These are phyloP conservation scores for Anthophora plumipes DNA, from an alignment of 2,888 invertebrate species.

Conservation along the genomic window DNA sequence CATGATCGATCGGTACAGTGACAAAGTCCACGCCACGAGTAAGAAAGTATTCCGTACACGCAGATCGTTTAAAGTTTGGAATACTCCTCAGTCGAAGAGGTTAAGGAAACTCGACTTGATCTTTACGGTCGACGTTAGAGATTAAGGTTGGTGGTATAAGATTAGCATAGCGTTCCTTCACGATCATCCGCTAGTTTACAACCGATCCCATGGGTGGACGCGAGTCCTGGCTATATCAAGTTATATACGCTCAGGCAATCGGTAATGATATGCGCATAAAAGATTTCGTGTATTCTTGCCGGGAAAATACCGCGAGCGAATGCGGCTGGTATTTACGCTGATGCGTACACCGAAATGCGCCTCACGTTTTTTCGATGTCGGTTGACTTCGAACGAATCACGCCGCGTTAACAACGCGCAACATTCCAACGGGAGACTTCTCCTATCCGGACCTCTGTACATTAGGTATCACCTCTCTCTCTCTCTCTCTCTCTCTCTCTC, in stretches of 20 bases:
- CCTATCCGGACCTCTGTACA: conserved; percentile 8
- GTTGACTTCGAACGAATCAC: conserved; percentile 36
- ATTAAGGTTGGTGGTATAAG: conserved; percentile 10
- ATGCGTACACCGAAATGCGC: conserved; percentile 38
- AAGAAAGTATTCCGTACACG: too few species aligned
- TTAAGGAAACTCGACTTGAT: background rate
- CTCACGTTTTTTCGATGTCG: conserved; percentile 56
- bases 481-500: too few species aligned
- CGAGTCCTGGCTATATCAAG: background rate
- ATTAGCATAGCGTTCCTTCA: conserved; percentile 34
- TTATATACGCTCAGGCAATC: background rate
- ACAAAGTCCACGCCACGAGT: too few species aligned
- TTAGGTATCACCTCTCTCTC: background rate
- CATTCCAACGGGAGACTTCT: background rate
- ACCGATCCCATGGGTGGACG: conserved; percentile 10
- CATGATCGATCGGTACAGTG: too few species aligned
- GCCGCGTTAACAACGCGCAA: conserved; percentile 1
- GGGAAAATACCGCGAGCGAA: conserved; percentile 33
- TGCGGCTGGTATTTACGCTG: conserved; percentile 61
- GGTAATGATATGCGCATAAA: conserved; percentile 60
- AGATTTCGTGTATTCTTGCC: conserved; percentile 52
- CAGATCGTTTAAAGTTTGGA: too few species aligned
- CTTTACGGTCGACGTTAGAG: background rate
- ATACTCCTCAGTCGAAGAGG: background rate
- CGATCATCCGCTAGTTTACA: conserved; percentile 25